Conservation (phyloP, 2,888 invertebrate genomes). For the Conchocele bisecta region DNA sequence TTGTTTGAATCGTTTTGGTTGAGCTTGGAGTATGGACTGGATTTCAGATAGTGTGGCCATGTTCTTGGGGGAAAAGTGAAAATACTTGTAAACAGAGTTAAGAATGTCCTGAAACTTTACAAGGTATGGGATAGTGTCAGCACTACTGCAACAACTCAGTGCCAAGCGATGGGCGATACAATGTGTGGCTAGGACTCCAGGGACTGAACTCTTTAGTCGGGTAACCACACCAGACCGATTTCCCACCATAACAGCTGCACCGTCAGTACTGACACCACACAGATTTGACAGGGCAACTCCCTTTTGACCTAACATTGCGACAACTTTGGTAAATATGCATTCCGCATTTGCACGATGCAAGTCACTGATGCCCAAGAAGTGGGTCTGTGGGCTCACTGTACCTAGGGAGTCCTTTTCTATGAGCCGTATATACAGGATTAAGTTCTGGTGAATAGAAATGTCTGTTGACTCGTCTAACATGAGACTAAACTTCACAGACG, state of each 20-base stretch:
- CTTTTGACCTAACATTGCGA: too few species aligned
- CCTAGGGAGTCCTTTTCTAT: neutral
- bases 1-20: neutral
- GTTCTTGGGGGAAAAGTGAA: constrained; percentile 26
- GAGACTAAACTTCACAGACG: constrained; percentile 17
- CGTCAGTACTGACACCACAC: too few species aligned
- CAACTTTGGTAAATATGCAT: too few species aligned
- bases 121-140: constrained; percentile 45
- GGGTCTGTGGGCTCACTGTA: neutral
- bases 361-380: neutral
- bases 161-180: constrained; percentile 54
- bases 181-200: constrained; percentile 44
- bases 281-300: too few species aligned
- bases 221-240: constrained; percentile 48
- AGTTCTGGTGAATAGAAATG: constrained; percentile 33
- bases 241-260: constrained; percentile 48
- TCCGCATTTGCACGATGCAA: too few species aligned
- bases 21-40: neutral
- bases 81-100: constrained; percentile 34
- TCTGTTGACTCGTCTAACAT: constrained; percentile 37
- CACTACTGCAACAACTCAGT: constrained; percentile 37
- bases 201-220: constrained; percentile 28
- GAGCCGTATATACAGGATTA: constrained; percentile 24
- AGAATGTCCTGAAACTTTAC: constrained; percentile 52
- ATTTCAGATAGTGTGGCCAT: constrained; percentile 12